Conservation (phyloP, 2,888 invertebrate species). For the Caenorhabditis zanzibari region DNA sequence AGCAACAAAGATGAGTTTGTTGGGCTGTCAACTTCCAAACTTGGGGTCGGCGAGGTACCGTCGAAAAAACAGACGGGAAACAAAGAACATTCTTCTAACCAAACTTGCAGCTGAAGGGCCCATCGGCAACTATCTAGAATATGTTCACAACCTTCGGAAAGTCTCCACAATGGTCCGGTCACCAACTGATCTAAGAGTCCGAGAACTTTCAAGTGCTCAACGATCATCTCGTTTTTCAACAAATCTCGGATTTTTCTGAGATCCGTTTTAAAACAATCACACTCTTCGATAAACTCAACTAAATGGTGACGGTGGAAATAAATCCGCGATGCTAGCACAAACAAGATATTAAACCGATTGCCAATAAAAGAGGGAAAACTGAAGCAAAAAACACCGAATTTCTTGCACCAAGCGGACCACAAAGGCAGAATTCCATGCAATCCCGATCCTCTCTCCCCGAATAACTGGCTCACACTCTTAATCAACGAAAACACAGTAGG, state of each 20-base stretch:
- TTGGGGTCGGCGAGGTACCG: not conserved
- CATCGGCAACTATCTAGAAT: constrained; percentile 25
- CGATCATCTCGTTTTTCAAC: constrained; percentile 7
- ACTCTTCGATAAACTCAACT: constrained; percentile 12
- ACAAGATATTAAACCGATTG: constrained; percentile 29
- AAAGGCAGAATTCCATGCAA: constrained; percentile 6
- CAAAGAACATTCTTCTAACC: constrained; percentile 10
- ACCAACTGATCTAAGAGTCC: constrained; percentile 32
- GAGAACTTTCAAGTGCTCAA: constrained; percentile 12
- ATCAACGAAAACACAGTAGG: constrained; percentile 3
- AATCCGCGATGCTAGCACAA: constrained; percentile 14
- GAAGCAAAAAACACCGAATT: not conserved
- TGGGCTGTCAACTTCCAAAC: constrained; percentile 1
- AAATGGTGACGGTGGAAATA: constrained; percentile 31
- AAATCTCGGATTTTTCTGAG: not conserved
- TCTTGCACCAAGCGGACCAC: constrained; percentile 14
- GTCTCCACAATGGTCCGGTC: constrained; percentile 32
- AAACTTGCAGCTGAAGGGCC: constrained; percentile 11
- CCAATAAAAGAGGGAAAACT: constrained; percentile 7
- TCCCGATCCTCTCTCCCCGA: constrained; percentile 21
- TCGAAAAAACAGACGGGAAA: constrained; percentile 16
- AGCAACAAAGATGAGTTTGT: constrained; percentile 2
- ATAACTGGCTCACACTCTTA: constrained; percentile 9
- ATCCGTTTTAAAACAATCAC: not conserved
- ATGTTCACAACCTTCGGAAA: constrained; percentile 14